phyloP scores from a whole-genome alignment of 2,113 vertebrate species.

The Grallaria varia region DNA sequence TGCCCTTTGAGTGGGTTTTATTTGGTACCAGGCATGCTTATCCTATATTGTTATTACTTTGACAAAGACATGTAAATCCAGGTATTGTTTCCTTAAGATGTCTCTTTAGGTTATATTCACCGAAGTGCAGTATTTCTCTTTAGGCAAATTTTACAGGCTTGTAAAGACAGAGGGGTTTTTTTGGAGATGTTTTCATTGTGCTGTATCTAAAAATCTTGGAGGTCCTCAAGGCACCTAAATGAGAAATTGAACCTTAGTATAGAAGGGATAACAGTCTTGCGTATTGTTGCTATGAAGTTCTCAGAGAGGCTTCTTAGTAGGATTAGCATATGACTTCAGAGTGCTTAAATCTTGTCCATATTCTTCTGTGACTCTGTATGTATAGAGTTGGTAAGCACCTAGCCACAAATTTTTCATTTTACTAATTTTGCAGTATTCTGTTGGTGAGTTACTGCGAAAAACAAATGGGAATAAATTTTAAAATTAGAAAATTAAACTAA shows the following conservation, averaged over 20 bases:
- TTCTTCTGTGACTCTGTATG: neutral
- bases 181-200: neutral
- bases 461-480: neutral
- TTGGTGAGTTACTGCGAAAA: neutral
- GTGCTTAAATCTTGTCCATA: neutral
- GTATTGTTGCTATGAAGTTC: neutral
- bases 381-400: neutral
- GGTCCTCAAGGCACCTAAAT: neutral
- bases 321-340: neutral
- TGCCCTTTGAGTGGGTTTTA: rapidly evolving
- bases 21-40: neutral
- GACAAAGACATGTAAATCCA: neutral
- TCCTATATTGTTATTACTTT: neutral
- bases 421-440: neutral
- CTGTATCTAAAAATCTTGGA: neutral
- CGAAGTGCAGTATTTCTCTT: neutral
- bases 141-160: neutral
- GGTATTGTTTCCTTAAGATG: neutral
- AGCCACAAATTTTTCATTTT: neutral
- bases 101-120: neutral
- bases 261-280: neutral
- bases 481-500: neutral
- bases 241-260: neutral
- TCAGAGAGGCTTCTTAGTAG: neutral
- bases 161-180: neutral